Evolutionary conservation across 35 echinoderm and acorn worm species (phyloP).

Genomic region (Eucidaris tribuloides): DNA sequence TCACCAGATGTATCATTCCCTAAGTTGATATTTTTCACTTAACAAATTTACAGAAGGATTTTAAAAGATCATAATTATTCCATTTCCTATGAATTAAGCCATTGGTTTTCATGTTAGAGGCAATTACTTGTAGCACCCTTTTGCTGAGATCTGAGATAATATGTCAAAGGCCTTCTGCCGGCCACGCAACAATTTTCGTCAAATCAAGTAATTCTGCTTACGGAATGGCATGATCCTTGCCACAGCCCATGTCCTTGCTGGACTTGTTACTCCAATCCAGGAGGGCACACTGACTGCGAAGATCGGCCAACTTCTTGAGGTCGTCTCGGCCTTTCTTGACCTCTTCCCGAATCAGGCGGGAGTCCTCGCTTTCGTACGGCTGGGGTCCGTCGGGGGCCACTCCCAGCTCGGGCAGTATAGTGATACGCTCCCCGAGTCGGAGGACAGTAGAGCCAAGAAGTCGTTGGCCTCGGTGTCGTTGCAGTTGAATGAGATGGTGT

Average conservation of each 20-base stretch:
- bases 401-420: conserved; percentile 86
- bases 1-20: too few species aligned
- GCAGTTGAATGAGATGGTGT: conserved; percentile 99
- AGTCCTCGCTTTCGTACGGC: conserved; percentile 96
- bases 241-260: conserved; percentile 56
- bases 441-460: conserved; percentile 75
- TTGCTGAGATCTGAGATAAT: too few species aligned
- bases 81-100: too few species aligned
- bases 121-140: too few species aligned
- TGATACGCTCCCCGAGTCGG: conserved; percentile 89
- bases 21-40: too few species aligned
- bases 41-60: too few species aligned
- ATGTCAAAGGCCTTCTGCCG: too few species aligned
- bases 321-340: conserved; percentile 92
- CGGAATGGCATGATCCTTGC: conserved; percentile 88
- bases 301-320: conserved; percentile 67
- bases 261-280: conserved; percentile 86
- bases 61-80: too few species aligned
- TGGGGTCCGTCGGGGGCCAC: conserved; percentile 53
- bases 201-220: too few species aligned
- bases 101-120: too few species aligned
- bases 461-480: conserved; percentile 92
- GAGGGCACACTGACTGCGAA: conserved; percentile 88
- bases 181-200: too few species aligned
- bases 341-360: conserved; percentile 82